Percentiles rank a stretch among this genome's conserved stretches.
These are phyloP conservation scores for Melanotaenia boesemani DNA, from an alignment of 2,797 vertebrate genomes.

Conservation along the genomic window DNA sequence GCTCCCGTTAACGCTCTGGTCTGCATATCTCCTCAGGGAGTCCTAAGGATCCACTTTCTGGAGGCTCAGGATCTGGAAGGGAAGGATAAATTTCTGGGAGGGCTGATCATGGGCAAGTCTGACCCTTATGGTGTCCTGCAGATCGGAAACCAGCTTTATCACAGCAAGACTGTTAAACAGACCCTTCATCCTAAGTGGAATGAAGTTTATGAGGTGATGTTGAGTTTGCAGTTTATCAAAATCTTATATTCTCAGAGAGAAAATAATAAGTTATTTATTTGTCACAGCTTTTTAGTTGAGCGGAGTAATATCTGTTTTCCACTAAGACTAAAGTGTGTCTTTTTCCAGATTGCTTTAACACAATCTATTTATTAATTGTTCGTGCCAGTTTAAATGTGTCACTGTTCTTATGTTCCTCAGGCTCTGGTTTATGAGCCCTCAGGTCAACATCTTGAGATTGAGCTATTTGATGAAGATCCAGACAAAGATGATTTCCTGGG, in stretches of 20 bases:
- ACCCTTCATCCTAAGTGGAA: constrained; percentile 96
- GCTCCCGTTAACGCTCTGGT: background rate
- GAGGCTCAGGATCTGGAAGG: constrained; percentile 96
- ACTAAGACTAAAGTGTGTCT: background rate
- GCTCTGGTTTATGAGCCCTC: constrained; percentile 94
- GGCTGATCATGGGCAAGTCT: constrained; percentile 96
- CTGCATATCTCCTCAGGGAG: constrained; percentile 82
- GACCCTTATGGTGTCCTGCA: constrained; percentile 95
- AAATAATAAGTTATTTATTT: background rate
- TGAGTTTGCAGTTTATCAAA: background rate
- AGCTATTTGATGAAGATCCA: constrained; percentile 98
- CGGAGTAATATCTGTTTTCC: background rate
- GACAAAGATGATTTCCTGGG: constrained; percentile 99
- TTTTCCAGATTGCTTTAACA: background rate
- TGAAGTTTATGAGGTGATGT: constrained; percentile 94
- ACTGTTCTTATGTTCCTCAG: constrained; percentile 70
- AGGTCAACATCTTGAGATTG: constrained; percentile 95
- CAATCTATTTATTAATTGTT: constrained; percentile 24
- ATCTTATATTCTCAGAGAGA: background rate
- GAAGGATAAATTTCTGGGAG: constrained; percentile 95
- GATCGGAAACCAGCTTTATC: constrained; percentile 94
- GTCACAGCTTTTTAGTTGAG: background rate
- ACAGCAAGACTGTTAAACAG: constrained; percentile 96
- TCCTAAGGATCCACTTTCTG: constrained; percentile 94
- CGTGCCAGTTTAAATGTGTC: constrained; percentile 12